phyloP scores from a whole-genome alignment of 2,113 vertebrate genomes.

The Harpagus bidentatus region DNA sequence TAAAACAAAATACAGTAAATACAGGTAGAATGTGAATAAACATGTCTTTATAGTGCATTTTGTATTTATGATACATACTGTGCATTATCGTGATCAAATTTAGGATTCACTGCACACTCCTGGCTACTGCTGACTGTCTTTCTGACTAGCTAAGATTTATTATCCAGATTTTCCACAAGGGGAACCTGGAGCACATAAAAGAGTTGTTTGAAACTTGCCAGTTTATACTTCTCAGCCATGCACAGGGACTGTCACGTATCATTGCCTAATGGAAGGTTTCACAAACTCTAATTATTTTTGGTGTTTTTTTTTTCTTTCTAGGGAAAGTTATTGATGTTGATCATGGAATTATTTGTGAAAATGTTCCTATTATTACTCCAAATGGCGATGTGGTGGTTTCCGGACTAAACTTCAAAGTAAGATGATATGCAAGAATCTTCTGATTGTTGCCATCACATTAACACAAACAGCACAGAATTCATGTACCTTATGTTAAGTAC shows the following conservation, averaged over 20 bases:
- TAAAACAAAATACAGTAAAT: neutral
- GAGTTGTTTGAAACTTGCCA: neutral
- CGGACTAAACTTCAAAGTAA: constrained; percentile 92
- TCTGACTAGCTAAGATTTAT: neutral
- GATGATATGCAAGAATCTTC: constrained; percentile 76
- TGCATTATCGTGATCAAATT: neutral
- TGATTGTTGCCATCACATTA: constrained; percentile 74
- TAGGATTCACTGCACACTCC: neutral
- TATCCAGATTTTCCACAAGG: neutral
- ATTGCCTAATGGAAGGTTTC: neutral
- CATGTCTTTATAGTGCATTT: neutral
- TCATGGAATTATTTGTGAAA: constrained; percentile 94
- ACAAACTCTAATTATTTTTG: neutral
- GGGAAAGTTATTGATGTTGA: constrained; percentile 96
- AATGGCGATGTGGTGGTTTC: constrained; percentile 95
- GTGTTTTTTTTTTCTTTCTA: constrained; percentile 52
- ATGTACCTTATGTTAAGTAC: constrained; percentile 71
- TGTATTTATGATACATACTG: neutral
- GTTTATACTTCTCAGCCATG: neutral
- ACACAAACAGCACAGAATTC: constrained; percentile 71
- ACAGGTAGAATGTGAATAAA: neutral
- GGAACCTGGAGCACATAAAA: neutral
- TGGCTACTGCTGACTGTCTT: neutral
- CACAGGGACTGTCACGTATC: neutral
- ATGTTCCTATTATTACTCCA: constrained; percentile 97